Conservation (phyloP, 2,113 vertebrate genomes). For the Eulemur rufifrons region DNA sequence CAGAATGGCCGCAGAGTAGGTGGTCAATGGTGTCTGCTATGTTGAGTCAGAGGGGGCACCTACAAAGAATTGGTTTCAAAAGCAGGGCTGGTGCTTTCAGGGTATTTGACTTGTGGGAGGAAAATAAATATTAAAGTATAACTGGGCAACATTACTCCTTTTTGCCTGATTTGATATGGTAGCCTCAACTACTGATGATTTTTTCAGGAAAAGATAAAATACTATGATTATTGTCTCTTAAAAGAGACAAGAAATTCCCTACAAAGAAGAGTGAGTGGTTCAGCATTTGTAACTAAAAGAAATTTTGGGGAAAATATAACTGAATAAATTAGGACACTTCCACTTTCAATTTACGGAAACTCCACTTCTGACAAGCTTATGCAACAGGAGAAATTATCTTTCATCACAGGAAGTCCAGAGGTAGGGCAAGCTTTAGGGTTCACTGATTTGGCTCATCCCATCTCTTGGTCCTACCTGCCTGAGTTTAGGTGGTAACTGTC, state of each 20-base stretch:
- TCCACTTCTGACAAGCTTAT: not conserved
- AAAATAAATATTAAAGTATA: not conserved
- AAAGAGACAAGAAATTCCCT: not conserved
- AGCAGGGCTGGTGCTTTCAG: not conserved
- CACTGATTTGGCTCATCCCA: not conserved
- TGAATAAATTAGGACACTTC: not conserved
- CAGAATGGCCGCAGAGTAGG: not conserved
- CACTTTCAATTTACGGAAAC: not conserved
- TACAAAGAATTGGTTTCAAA: not conserved
- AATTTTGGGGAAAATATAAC: not conserved
- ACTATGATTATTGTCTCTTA: not conserved
- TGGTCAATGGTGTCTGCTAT: no score
- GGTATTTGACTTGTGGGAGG: not conserved
- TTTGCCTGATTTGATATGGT: not conserved
- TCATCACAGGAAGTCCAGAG: not conserved
- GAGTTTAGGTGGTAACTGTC: not conserved
- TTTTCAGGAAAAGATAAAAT: conserved; percentile 36
- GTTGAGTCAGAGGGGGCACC: not conserved
- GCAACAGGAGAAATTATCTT: not conserved
- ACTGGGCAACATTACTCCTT: not conserved
- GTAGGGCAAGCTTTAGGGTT: no score
- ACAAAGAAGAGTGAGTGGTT: not conserved
- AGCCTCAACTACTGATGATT: not conserved
- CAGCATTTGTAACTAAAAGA: not conserved
- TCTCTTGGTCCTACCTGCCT: not conserved